These are phyloP conservation scores for Sebastes matsubarae DNA, from an alignment of 2,797 vertebrate species.

Conservation along the genomic window DNA sequence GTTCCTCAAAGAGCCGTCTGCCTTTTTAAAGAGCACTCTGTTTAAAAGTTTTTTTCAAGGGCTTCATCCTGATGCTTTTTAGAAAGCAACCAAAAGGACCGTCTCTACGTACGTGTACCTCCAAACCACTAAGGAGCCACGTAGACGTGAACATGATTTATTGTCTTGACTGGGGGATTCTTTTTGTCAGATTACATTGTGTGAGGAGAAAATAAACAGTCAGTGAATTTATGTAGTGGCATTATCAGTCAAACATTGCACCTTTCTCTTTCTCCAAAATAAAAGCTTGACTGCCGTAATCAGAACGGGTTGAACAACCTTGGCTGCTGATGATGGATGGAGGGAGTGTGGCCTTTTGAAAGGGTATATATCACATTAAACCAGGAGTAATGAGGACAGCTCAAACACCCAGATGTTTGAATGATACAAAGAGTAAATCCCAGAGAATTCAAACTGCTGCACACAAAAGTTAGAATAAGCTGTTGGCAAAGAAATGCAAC, in stretches of 20 bases:
- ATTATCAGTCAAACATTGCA: constrained; percentile 53
- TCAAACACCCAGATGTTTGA: constrained; percentile 80
- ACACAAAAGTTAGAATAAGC: constrained; percentile 11
- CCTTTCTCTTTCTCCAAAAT: constrained; percentile 45
- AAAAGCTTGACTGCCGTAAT: constrained; percentile 75
- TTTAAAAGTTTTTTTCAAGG: background rate
- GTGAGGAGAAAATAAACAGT: constrained; percentile 20
- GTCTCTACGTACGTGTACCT: background rate
- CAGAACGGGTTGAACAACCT: constrained; percentile 76
- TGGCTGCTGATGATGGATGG: constrained; percentile 80
- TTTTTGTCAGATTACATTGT: constrained; percentile 17
- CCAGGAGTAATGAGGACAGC: constrained; percentile 81
- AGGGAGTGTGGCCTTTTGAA: constrained; percentile 81
- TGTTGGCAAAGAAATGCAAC: background rate
- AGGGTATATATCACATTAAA: constrained; percentile 86
- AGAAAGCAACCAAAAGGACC: background rate
- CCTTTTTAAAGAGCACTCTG: background rate
- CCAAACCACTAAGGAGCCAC: background rate
- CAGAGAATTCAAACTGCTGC: constrained; percentile 53
- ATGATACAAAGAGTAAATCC: constrained; percentile 70
- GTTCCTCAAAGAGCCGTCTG: background rate
- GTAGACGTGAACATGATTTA: background rate
- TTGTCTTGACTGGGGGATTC: constrained; percentile 1
- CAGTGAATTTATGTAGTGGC: constrained; percentile 23
- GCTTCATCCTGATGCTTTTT: background rate